Evolutionary conservation across 2,113 vertebrate species (phyloP).

Genomic region (Cheilinus undulatus): DNA sequence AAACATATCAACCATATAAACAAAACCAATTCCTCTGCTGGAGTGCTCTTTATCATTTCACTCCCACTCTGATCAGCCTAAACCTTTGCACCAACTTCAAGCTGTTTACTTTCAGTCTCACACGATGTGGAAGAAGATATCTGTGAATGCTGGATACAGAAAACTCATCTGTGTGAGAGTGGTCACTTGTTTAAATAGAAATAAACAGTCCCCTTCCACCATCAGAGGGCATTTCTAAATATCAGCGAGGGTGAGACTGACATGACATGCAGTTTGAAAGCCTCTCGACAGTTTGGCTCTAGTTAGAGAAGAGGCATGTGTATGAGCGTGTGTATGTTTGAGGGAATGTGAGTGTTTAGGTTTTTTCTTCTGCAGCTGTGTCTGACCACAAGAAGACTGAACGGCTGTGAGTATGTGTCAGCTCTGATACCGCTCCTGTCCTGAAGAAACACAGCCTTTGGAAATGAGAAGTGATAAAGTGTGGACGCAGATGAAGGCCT

Average conservation of each 20-base stretch:
- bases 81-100: conserved; percentile 43
- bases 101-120: conserved; percentile 41
- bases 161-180: conserved; percentile 20
- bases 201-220: conserved; percentile 72
- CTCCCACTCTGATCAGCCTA: conserved; percentile 56
- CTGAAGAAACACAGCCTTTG: conserved; percentile 7
- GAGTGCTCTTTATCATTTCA: no score
- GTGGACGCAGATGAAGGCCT: conserved; percentile 70
- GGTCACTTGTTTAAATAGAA: conserved; percentile 76
- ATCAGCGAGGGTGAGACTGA: conserved; percentile 69
- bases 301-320: conserved; percentile 59
- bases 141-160: conserved; percentile 33
- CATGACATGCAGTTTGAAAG: conserved; percentile 63
- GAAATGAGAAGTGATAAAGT: conserved; percentile 69
- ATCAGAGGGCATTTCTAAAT: conserved; percentile 66
- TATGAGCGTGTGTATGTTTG: conserved; percentile 54
- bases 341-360: conserved; percentile 76
- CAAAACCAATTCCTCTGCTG: no score
- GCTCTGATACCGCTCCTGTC: not conserved
- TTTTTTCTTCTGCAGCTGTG: conserved; percentile 70
- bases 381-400: conserved; percentile 46
- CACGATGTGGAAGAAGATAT: conserved; percentile 60
- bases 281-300: conserved; percentile 53
- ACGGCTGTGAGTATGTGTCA: conserved; percentile 18
- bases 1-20: no score